Conservation (phyloP, 2,113 vertebrate species). For the Aspiorhynchus laticeps region DNA sequence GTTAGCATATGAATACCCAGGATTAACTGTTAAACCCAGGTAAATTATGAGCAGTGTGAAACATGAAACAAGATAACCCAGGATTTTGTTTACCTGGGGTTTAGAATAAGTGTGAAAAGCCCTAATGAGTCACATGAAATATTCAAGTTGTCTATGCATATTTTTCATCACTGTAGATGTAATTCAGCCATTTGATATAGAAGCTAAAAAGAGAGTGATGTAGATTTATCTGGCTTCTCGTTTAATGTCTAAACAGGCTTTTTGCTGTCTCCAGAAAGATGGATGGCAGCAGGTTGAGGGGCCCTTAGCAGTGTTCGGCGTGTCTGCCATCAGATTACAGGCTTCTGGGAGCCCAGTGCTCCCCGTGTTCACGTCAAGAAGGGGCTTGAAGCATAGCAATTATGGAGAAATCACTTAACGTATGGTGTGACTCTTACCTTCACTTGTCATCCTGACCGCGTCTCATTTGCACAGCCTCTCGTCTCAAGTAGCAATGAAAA, state of each 20-base stretch:
- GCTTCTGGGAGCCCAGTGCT: slow-evolving; percentile 64
- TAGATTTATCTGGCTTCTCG: slow-evolving; percentile 57
- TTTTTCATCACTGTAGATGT: not conserved
- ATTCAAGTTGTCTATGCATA: not conserved
- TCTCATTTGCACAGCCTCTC: slow-evolving; percentile 54
- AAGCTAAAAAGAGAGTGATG: slow-evolving; percentile 17
- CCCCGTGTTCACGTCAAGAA: slow-evolving; percentile 65
- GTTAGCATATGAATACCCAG: no score
- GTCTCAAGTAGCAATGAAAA: slow-evolving; percentile 53
- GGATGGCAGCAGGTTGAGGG: slow-evolving; percentile 66
- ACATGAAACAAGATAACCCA: no score
- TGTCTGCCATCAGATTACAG: slow-evolving; percentile 70
- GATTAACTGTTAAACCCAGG: no score
- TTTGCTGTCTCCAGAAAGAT: slow-evolving; percentile 68
- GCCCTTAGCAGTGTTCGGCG: slow-evolving; percentile 64
- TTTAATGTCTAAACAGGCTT: no score
- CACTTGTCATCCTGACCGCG: slow-evolving; percentile 49
- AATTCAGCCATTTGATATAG: not conserved
- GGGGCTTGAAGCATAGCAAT: slow-evolving; percentile 65
- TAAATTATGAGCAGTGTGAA: no score
- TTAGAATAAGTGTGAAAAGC: not conserved
- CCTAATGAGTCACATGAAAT: not conserved
- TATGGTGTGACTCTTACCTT: slow-evolving; percentile 62
- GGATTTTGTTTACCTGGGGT: not conserved
- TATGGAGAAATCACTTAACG: slow-evolving; percentile 42